phyloP scores from a whole-genome alignment of 2,113 vertebrate genomes.

The Candoia aspera region DNA sequence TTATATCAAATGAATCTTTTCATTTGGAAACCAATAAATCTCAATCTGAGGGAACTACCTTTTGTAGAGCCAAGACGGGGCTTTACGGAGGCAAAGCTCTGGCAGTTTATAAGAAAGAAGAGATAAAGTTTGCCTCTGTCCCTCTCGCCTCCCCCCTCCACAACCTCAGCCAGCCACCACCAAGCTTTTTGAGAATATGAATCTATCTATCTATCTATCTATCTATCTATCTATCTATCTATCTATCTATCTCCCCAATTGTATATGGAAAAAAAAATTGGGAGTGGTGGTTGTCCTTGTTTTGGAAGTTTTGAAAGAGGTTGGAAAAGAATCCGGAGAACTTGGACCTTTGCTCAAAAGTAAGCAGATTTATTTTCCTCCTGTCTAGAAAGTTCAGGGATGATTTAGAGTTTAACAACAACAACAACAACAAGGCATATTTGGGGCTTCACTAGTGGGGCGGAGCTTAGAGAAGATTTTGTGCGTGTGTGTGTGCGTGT shows the following conservation, averaged over 20 bases:
- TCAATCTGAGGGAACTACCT: constrained; percentile 73
- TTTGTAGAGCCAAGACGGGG: constrained; percentile 71
- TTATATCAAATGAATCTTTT: constrained; percentile 84
- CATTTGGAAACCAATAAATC: constrained; percentile 82
- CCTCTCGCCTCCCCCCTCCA: not conserved
- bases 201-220: not conserved
- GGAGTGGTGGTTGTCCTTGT: not conserved
- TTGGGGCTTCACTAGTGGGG: constrained; percentile 64
- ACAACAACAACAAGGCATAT: constrained; percentile 51
- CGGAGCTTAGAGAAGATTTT: constrained; percentile 49
- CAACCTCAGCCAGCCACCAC: not conserved
- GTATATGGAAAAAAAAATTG: constrained; percentile 57
- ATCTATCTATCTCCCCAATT: constrained; percentile 31
- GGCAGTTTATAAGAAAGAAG: constrained; percentile 66
- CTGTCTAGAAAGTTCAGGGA: constrained; percentile 60
- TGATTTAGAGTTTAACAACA: constrained; percentile 72
- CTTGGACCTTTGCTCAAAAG: constrained; percentile 66
- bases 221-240: not conserved
- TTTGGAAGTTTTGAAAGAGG: constrained; percentile 56
- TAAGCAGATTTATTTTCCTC: constrained; percentile 73
- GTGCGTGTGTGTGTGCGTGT: not conserved
- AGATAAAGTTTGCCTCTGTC: constrained; percentile 75
- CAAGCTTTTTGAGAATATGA: not conserved
- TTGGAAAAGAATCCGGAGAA: constrained; percentile 64
- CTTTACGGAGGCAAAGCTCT: constrained; percentile 64